Evolutionary conservation across 2,113 vertebrate species (phyloP), one percentile per base, ranked within the genome.

Genomic region (Scartelaos histophorus): DNA sequence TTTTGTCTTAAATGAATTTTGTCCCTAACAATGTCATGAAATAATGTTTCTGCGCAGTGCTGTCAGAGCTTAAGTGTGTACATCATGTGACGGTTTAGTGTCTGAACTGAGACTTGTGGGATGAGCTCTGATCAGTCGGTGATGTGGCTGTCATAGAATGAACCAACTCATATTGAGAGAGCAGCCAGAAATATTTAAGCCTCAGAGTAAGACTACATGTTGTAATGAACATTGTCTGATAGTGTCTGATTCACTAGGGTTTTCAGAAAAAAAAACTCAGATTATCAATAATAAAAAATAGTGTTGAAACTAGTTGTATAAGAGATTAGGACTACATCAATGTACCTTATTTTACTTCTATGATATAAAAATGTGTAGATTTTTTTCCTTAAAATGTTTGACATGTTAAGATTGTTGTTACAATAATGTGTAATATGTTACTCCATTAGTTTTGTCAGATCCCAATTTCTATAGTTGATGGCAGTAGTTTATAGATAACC

Each of bases 81-180:
- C 49, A 22, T 6, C 22, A n/a, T 56, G 67, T 64, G 60, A 19
- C 38, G 71, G 66, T 81, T 17, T 78, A 74, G 66, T 69, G 82
- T 85, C 80, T 90, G 78, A 85, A 80, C 67, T 71, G 57, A 80
- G 79, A 76, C 56, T 90, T 90, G 87, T 80, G 85, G 34, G 87
- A 85, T 88, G 79, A 79, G 76, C 64, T 66, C 70, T 70, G 68
- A 86, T 85, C 82, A 85, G 75, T 81, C 78, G 75, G 80, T 77
- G 67, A 67, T 80, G 81, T 85, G 80, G 62, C 79, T 53, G 73
- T 79, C 82, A 86, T 90, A 72, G 81, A 88, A 83, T 86, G 85
- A 58, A 79, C 65, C 9, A 45, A 76, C 71, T 79, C 62, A 62
- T 84, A 60, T 77, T 19, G 70, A 43, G 70, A 74, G 74, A 71